phyloP scores from a whole-genome alignment of 1,140 invertebrate genomes.

The Daktulosphaira vitifoliae region DNA sequence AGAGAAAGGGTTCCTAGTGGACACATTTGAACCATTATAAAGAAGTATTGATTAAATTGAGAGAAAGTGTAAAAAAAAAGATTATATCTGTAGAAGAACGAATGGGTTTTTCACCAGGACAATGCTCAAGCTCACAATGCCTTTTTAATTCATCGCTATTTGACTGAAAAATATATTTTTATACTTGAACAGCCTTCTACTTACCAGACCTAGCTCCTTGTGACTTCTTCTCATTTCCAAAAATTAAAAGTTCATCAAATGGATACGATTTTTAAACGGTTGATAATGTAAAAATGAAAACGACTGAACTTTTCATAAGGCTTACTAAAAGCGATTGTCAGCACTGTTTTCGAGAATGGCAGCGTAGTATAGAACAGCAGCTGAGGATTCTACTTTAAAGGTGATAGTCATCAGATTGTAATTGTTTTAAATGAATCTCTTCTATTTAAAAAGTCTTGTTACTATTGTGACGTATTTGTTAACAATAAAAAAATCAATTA shows the following conservation, averaged over 20 bases:
- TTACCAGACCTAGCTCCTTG: constrained; percentile 39
- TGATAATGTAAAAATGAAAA: constrained; percentile 36
- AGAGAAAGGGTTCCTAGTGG: constrained; percentile 40
- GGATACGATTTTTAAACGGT: constrained; percentile 36
- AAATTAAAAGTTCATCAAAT: too few relatives aligned
- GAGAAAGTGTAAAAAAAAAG: not conserved
- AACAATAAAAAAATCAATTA: too few relatives aligned
- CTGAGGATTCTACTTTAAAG: constrained; percentile 6
- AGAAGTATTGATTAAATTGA: constrained; percentile 2
- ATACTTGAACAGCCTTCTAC: constrained; percentile 39
- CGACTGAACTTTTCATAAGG: constrained; percentile 8
- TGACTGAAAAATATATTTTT: constrained; percentile 37
- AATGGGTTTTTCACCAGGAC: constrained; percentile 40
- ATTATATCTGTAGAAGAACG: not conserved
- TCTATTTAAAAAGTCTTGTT: constrained; percentile 17
- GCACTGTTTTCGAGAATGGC: constrained; percentile 28
- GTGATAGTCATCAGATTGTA: constrained; percentile 5
- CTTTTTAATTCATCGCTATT: constrained; percentile 35
- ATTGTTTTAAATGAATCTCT: not conserved
- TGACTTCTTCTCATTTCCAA: too few relatives aligned
- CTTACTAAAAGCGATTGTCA: constrained; percentile 35
- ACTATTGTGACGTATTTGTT: too few relatives aligned
- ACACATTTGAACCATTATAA: constrained; percentile 36
- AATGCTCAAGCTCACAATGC: constrained; percentile 39
- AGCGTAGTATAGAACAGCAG: constrained; percentile 11